Evolutionary conservation across 2,797 vertebrate species (phyloP), one percentile per base, ranked within the genome.

Genomic region (Brachyrhaphis roseni): DNA sequence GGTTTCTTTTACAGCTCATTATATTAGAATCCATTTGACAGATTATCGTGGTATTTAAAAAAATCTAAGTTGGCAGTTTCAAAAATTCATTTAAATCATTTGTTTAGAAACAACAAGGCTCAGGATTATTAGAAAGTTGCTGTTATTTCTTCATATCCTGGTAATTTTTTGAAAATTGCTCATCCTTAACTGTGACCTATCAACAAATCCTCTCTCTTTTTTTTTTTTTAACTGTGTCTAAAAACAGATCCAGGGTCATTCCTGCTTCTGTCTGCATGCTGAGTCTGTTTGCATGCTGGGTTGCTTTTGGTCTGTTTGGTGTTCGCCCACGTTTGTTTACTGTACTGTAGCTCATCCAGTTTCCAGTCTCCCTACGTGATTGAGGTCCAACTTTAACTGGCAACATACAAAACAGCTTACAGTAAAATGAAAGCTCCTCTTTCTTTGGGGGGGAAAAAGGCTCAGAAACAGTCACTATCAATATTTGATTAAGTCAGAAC

Each of bases 201-300:
- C 20, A 77, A 11, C 5, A 34, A 28, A n/a, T 78, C 41, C 62
- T 7, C 18, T 55, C 34, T 59, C 41, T 74, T 68, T 57, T 84
- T 51, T 20, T 8, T 26, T 51, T 51, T 23, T 36, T 66, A 71
- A 71, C 16, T 1, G 2, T 84, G 82, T 87, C 85, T 77, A 82
- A 78, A 82, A 78, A 77, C 74, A 77, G 62, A 55, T 88, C 78
- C 59, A 0, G 81, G 87, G 92, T 88, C 84, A 79, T 76, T 81
- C 79, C 82, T 84, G 74, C 75, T 72, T 85, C 57, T 87, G 83
- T 85, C 89, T 91, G 82, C 90, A 85, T 86, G 86, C 87, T 90
- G 89, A 53, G 81, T 90, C 75, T 90, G 86, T 92, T 88, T 75
- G 84, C 86, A 87, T 88, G 88, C 89, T 90, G 83, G 46, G 83